phyloP scores from a whole-genome alignment of 2,113 vertebrate genomes.

The Henicopernis longicauda region DNA sequence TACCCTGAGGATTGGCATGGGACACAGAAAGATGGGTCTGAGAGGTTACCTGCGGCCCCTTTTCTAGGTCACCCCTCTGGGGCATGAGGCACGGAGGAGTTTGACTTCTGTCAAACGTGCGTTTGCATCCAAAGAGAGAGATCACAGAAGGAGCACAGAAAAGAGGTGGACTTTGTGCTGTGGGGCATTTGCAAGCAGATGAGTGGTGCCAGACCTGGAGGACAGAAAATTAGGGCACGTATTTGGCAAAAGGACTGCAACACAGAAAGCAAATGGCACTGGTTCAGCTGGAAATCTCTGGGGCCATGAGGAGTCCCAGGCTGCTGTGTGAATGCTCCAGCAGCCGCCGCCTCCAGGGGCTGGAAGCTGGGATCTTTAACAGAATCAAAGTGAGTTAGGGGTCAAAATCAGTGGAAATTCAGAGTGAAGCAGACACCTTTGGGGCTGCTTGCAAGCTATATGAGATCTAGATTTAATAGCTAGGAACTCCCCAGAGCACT shows the following conservation, averaged over 20 bases:
- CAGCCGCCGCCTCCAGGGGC: accelerated
- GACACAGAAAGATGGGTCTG: background rate
- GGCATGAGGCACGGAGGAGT: background rate
- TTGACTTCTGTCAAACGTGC: background rate
- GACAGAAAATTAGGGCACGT: background rate
- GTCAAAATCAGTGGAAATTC: background rate
- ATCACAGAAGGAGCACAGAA: background rate
- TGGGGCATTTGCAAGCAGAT: background rate
- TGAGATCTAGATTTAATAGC: accelerated
- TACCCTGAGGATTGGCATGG: background rate
- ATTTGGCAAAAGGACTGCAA: background rate
- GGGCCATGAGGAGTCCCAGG: background rate
- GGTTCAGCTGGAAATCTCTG: background rate
- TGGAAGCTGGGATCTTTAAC: background rate
- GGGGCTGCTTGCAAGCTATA: background rate
- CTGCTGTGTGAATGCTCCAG: background rate
- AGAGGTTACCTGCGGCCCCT: background rate
- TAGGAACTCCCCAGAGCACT: background rate
- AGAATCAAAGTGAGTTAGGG: background rate
- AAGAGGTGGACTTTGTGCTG: background rate
- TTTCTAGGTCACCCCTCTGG: background rate
- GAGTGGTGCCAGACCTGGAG: background rate
- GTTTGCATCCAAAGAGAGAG: background rate
- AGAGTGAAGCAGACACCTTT: background rate
- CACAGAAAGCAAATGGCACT: background rate